Evolutionary conservation across 1,140 invertebrate species (phyloP).

Genomic region (Caenorhabditis brenneri): DNA sequence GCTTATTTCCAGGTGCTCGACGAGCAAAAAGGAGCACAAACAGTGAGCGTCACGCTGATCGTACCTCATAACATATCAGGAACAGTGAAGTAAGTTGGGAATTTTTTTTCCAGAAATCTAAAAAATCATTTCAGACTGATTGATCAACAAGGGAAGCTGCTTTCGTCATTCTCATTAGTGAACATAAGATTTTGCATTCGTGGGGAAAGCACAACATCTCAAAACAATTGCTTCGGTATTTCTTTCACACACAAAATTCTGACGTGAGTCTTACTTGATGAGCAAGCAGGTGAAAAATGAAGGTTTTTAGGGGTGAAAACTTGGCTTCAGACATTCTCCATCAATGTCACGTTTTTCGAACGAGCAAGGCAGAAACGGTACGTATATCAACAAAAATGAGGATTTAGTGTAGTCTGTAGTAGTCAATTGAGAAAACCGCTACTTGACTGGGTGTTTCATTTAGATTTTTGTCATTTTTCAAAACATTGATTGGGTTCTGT

Average conservation of each 20-base stretch:
- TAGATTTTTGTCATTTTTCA: no score
- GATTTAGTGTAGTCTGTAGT: no score
- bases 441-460: no score
- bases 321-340: conserved; percentile 82
- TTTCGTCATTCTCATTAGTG: conserved; percentile 82
- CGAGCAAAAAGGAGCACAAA: conserved; percentile 78
- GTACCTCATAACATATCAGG: conserved; percentile 85
- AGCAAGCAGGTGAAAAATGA: background rate
- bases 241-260: conserved; percentile 85
- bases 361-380: conserved; percentile 95
- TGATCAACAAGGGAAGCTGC: conserved; percentile 17
- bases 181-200: conserved; percentile 92
- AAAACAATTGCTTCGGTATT: conserved; percentile 92
- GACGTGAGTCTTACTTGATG: background rate
- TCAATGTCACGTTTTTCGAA: conserved; percentile 89
- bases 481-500: no score
- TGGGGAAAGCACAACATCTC: conserved; percentile 82
- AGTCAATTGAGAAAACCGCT: no score
- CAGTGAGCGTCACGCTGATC: conserved; percentile 81
- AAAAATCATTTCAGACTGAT: conserved; percentile 38
- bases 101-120: background rate
- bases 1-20: conserved; percentile 77
- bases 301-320: conserved; percentile 75
- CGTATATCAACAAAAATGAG: no score
- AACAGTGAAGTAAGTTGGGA: conserved; percentile 73